Evolutionary conservation across 2,113 vertebrate genomes (phyloP), one percentile per base, ranked within the genome.

Genomic region (Brienomyrus brachyistius): DNA sequence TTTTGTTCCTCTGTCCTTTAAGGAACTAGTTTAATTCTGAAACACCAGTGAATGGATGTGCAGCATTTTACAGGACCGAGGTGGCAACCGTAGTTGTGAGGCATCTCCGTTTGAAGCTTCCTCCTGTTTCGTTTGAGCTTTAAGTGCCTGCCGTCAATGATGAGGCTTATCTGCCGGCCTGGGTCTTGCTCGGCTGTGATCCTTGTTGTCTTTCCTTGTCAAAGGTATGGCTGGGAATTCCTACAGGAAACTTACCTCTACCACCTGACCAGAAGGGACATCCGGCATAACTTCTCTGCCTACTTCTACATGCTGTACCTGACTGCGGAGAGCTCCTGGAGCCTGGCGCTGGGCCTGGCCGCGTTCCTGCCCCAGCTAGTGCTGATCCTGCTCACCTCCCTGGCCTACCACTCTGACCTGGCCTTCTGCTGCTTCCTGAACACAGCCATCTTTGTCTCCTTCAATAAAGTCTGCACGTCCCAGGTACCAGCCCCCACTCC

Each of bases 381-480:
- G 27, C 92, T 99, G 91, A 95, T 99, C 11, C 48, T 95, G 1
- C 91, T 93, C 0, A 93, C 96, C 0, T 98, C 98, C 0, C 35
- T 97, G 90, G 94, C 94, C 0, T 99, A 97, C 91, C 94, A 97
- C 94, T 93, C 92, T 19, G 97, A 99, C 90, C 96, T 99, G 51
- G 90, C 92, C 52, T 97, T 99, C 92, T 97, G 97, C 91, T 99
- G 97, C 91, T 99, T 99, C 92, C 94, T 99, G 0, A 96, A 99
- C 87, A 99, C 98, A 0, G 93, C 96, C 66, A 93, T 99, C 88
- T 99, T 99, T 86, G 98, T 99, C 89, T 97, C 96, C 90, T 99
- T 99, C 93, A 99, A 99, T 96, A 99, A 99, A 96, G 98, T 99
- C 9, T 99, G 98, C 95, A 99, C 98, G 0, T 99, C 98, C 15